Evolutionary conservation across 2,888 invertebrate genomes (phyloP).

Genomic region (Erebia ligea): DNA sequence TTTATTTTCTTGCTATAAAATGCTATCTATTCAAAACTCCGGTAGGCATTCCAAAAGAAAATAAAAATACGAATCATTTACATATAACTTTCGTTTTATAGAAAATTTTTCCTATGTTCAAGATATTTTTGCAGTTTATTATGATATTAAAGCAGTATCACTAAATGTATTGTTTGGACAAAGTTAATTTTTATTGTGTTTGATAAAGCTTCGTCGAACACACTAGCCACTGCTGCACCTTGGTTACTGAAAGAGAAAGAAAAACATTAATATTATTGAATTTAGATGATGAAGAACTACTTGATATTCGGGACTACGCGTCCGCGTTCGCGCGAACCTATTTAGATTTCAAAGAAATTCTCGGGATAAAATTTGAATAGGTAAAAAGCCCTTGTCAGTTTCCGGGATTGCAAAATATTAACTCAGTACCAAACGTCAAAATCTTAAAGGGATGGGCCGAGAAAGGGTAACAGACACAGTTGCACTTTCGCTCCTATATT

Average conservation of each 20-base stretch:
- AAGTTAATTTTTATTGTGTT: conserved; percentile 71
- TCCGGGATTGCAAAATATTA: too few relatives aligned
- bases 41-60: conserved; percentile 81
- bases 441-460: too few relatives aligned
- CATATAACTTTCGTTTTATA: conserved; percentile 77
- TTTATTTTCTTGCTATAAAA: conserved; percentile 81
- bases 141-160: conserved; percentile 84
- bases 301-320: too few relatives aligned
- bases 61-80: conserved; percentile 76
- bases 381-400: too few relatives aligned
- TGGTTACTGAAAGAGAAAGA: conserved; percentile 70
- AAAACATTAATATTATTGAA: conserved; percentile 10
- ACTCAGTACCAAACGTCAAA: too few relatives aligned
- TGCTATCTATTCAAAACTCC: conserved; percentile 82
- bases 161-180: conserved; percentile 82
- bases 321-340: too few relatives aligned
- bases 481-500: too few relatives aligned
- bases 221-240: conserved; percentile 57
- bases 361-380: too few relatives aligned
- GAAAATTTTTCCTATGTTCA: conserved; percentile 80
- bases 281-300: neutral
- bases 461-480: too few relatives aligned
- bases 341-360: too few relatives aligned
- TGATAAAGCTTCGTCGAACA: conserved; percentile 66
- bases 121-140: conserved; percentile 78